Conservation (phyloP, 1,140 invertebrate species). For the Melanaphis sacchari region DNA sequence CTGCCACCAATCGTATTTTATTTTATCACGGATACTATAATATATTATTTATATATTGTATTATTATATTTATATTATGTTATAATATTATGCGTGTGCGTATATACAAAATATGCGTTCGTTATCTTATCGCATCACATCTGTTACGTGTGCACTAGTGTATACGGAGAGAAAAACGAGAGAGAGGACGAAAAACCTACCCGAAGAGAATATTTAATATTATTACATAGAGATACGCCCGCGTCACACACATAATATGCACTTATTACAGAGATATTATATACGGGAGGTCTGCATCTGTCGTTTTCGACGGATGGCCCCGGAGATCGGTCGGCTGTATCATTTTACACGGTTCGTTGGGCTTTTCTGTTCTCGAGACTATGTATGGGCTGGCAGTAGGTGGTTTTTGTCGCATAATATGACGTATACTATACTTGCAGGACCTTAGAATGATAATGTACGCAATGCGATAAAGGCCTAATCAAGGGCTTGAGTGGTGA, state of each 20-base stretch:
- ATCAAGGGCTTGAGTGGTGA: background rate
- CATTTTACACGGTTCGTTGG: conserved; percentile 47
- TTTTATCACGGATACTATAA: background rate
- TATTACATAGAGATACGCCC: conserved; percentile 25
- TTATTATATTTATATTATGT: background rate
- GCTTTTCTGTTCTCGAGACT: background rate
- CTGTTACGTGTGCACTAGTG: background rate
- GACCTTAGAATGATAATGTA: background rate
- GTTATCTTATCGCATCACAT: conserved; percentile 53
- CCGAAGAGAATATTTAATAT: background rate
- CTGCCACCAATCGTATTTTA: background rate
- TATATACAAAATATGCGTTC: background rate
- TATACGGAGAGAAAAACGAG: background rate
- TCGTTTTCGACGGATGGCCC: background rate
- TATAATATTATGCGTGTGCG: background rate
- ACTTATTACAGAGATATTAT: background rate
- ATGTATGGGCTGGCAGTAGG: background rate
- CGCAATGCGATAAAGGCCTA: background rate
- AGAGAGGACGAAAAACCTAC: background rate
- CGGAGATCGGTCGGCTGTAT: conserved; percentile 43
- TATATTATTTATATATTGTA: background rate
- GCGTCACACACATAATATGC: background rate
- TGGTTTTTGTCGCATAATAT: background rate
- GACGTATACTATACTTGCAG: background rate
- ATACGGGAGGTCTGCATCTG: conserved; percentile 16